Base-by-base conservation (phyloP, 2,888 invertebrate genomes). In the Hydraecia micacea region DNA sequence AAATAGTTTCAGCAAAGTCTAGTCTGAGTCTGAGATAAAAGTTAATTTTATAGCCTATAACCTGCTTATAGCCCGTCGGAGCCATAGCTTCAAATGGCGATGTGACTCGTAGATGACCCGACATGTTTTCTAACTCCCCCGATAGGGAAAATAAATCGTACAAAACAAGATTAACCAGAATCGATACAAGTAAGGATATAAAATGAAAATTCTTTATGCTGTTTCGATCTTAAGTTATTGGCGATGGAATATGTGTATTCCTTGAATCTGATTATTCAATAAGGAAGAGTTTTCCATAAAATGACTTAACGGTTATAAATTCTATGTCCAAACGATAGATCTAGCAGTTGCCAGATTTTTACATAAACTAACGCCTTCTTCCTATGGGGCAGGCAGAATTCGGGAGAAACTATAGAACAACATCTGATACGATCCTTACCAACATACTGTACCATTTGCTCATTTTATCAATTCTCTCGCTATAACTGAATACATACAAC, bases 21-120 rank as follows among this genome's bases (percentile, higher is more conserved):
- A 28, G 39, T 1, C 58, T 28, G 28, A 36, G 36, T 2, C 62
- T 36, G 28, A 36, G 73, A 79, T 79, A 73, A 84, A 78, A 83
- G 42, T 66, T 28, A 69, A 32, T 83, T 86, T 73, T 71, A 75
- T 39, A 28, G 60, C 28, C 66, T 67, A 15, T 42, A 79, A 39
- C 66, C 9, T 36, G 52, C 2, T 9, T 74, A 46, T 42, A 32
- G 73, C 49, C 36, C 25, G 15, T 49, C 62, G 66, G 28, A 32
- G 13, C 28, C 55, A 42, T 58, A 9, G 18, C 32, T 36, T 18
- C 49, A n/a, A 74, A 84, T 49, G 60, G 39, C 55, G 80, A 85
- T 80, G 67, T 25, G 68, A 86, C 85, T 80, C 63, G 18, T 13
- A 75, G 87, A 87, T 85, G 85, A 85, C 84, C 84, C 55, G 39